These are phyloP conservation scores for Okamejei kenojei DNA, from an alignment of 2,797 vertebrate species.

Conservation along the genomic window DNA sequence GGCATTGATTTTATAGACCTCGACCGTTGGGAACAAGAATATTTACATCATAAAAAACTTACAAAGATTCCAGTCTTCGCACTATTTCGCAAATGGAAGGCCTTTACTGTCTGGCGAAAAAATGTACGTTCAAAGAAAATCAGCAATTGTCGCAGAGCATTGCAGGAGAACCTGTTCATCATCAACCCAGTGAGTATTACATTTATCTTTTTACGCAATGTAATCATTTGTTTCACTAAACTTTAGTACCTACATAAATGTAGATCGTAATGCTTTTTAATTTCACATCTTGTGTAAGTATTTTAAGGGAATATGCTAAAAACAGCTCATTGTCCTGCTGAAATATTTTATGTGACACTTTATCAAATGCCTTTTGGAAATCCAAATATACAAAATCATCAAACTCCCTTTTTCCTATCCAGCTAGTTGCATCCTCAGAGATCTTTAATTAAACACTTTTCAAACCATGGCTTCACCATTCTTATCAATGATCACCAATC, in stretches of 20 bases:
- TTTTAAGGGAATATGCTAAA: not conserved
- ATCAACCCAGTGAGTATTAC: constrained; percentile 61
- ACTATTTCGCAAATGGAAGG: constrained; percentile 68
- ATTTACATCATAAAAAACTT: constrained; percentile 58
- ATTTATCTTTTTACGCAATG: not conserved
- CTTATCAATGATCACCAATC: too few relatives aligned
- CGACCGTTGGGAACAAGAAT: constrained; percentile 66
- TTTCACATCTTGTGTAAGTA: not conserved
- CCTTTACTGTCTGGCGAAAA: constrained; percentile 65
- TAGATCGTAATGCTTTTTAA: not conserved
- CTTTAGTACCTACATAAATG: not conserved
- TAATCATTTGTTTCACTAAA: not conserved
- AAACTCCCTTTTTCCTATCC: too few relatives aligned
- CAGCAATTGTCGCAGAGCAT: constrained; percentile 48
- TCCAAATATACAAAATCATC: too few relatives aligned
- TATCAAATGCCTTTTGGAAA: too few relatives aligned
- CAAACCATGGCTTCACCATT: too few relatives aligned
- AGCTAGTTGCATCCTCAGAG: too few relatives aligned
- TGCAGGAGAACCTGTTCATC: constrained; percentile 62
- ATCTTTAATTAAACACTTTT: too few relatives aligned
- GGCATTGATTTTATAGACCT: constrained; percentile 53
- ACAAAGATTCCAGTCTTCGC: constrained; percentile 66
- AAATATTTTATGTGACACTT: too few relatives aligned
- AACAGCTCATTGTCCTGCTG: too few relatives aligned
- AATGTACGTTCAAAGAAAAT: constrained; percentile 64